These are phyloP conservation scores for Tangara arthus DNA, from an alignment of 2,797 vertebrate species.

Conservation along the genomic window DNA sequence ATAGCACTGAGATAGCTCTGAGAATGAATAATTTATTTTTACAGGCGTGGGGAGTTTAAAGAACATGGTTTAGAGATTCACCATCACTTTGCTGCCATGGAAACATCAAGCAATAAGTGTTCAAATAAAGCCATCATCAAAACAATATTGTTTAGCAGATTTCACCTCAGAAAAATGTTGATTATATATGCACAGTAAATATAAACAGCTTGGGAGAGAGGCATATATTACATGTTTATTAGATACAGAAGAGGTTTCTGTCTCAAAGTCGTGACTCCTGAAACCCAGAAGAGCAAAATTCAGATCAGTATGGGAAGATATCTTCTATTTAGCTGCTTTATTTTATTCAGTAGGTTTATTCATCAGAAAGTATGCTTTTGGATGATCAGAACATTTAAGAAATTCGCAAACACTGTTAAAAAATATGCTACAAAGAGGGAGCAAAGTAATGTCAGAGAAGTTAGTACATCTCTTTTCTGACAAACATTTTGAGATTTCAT, in stretches of 20 bases:
- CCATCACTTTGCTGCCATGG: neutral
- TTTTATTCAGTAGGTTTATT: neutral
- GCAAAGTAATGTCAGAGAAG: neutral
- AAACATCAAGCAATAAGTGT: neutral
- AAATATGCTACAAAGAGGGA: neutral
- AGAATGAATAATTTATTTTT: neutral
- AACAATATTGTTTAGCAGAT: neutral
- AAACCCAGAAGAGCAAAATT: neutral
- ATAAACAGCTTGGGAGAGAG: neutral
- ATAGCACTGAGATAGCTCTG: neutral
- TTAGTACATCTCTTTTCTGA: neutral
- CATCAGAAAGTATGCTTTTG: neutral
- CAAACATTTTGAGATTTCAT: neutral
- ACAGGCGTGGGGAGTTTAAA: neutral
- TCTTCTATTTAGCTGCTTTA: neutral
- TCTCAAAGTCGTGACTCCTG: neutral
- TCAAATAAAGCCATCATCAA: neutral
- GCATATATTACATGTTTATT: neutral
- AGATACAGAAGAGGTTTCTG: neutral
- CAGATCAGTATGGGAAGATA: fast-evolving
- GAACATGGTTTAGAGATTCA: neutral
- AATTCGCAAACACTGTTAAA: neutral
- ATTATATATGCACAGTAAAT: neutral
- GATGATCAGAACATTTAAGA: neutral
- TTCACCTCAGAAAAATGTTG: neutral